These are phyloP conservation scores for Formica selysi DNA, from an alignment of 1,140 invertebrate species.

Conservation along the genomic window DNA sequence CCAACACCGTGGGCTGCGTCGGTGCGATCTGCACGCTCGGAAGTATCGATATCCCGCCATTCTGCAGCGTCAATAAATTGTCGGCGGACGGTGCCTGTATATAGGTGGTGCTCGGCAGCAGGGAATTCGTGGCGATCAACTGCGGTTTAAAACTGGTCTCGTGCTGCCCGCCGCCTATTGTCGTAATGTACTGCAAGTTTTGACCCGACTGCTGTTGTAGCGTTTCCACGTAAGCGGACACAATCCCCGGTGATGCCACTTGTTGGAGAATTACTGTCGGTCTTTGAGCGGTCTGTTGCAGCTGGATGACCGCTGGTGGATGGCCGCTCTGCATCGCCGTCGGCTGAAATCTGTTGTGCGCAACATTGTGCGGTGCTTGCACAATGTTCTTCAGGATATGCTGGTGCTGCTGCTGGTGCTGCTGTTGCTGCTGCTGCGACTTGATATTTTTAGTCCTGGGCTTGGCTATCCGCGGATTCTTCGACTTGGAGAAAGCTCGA, in stretches of 20 bases:
- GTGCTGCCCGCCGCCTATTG: slow-evolving; percentile 86
- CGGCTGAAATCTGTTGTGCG: slow-evolving; percentile 77
- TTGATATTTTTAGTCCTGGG: slow-evolving; percentile 78
- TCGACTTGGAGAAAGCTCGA: slow-evolving; percentile 76
- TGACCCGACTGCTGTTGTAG: slow-evolving; percentile 89
- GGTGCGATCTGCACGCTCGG: slow-evolving; percentile 87
- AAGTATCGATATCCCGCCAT: slow-evolving; percentile 88
- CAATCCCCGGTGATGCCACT: slow-evolving; percentile 88
- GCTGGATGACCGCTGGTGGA: slow-evolving; percentile 80
- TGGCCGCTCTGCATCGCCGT: slow-evolving; percentile 73
- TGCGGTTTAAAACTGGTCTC: slow-evolving; percentile 88
- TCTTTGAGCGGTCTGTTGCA: slow-evolving; percentile 75
- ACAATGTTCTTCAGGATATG: slow-evolving; percentile 74
- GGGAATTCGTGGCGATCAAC: slow-evolving; percentile 87
- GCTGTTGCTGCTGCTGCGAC: slow-evolving; percentile 61
- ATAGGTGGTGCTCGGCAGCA: slow-evolving; percentile 89
- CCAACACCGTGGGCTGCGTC: slow-evolving; percentile 86
- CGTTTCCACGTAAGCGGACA: slow-evolving; percentile 90
- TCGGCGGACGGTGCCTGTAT: slow-evolving; percentile 89
- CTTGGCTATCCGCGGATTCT: slow-evolving; percentile 78
- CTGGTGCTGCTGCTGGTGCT: background rate
- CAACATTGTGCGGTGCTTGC: slow-evolving; percentile 55
- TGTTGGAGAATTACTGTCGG: slow-evolving; percentile 90
- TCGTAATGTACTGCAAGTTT: slow-evolving; percentile 91
- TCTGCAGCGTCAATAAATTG: slow-evolving; percentile 87